Conservation (phyloP, 2,797 vertebrate species). For the Xerus rutilus region DNA sequence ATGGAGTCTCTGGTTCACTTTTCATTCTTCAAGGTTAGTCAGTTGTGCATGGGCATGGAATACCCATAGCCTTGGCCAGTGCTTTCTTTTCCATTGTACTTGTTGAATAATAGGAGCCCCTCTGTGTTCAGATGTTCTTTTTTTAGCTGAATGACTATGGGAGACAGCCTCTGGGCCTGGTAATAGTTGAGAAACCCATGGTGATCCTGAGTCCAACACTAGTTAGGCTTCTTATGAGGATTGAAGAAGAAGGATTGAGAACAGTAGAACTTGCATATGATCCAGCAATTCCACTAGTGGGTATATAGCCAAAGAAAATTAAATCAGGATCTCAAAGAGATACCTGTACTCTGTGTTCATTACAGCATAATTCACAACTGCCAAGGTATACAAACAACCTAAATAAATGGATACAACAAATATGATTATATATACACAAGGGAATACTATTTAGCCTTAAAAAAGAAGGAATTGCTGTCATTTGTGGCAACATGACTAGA, state of each 20-base stretch:
- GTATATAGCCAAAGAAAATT: not conserved
- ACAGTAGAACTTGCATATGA: not conserved
- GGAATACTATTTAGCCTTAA: not conserved
- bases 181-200: not conserved
- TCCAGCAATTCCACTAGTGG: not conserved
- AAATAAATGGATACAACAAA: not conserved
- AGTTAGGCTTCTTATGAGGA: not conserved
- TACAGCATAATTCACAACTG: not conserved
- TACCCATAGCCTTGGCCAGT: not conserved
- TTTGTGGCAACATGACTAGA: not conserved
- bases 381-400: not conserved
- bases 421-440: not conserved
- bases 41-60: not conserved
- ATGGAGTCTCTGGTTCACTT: not conserved
- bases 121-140: not conserved
- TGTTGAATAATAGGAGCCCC: not conserved
- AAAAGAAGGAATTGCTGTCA: not conserved
- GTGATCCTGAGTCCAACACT: not conserved
- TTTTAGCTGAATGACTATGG: not conserved
- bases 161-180: not conserved
- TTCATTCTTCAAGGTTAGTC: not conserved
- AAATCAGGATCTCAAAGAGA: not conserved
- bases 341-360: not conserved
- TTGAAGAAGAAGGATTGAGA: not conserved
- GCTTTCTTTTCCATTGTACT: not conserved